Evolutionary conservation across 2,888 invertebrate species (phyloP), one percentile per base, ranked within the genome.

Genomic region (Schrankia costaestrigalis): DNA sequence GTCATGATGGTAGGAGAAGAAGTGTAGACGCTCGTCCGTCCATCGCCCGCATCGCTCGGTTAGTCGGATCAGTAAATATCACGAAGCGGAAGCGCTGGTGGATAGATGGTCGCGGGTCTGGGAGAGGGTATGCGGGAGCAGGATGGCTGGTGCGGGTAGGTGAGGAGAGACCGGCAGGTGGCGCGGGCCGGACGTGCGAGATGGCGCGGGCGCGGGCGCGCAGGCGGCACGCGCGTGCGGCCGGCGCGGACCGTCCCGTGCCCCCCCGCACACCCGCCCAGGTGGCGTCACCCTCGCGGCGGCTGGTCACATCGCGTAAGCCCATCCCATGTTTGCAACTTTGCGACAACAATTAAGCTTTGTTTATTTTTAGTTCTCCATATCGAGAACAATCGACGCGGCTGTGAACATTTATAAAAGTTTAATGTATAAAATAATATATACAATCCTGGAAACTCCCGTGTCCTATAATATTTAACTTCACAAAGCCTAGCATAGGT

Each of bases 271-370:
- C 84, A 75, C 71, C 56, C 75, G 71, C 76, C 52, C 65, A 41
- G 25, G 37, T 53, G 64, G 78, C 79, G 73, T 64, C 70, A 71
- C 76, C 71, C 63, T 12, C 77, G 90, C 90, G 89, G 90, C 90
- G 90, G 87, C 87, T 91, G 91, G 90, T 91, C 90, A 90, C 90
- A 91, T 91, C 90, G 91, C 91, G 90, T 90, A 90, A 90, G 90
- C 91, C 91, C 91, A 91, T 91, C 91, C 91, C 91, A 90, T 89
- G 55, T 78, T 86, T 82, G 76, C 83, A 80, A 80, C 43, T 72
- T 85, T 78, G 78, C 87, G 85, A 87, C 87, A 87, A 87, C 87
- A 87, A 87, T 87, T 87, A 87, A 87, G 87, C 87, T 86, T 84
- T 83, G 85, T 85, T 84, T 78, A 62, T 41, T 70, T 59, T 56